Base-by-base conservation (phyloP, 2,888 invertebrate genomes). In the Drosophila ezoana region DNA sequence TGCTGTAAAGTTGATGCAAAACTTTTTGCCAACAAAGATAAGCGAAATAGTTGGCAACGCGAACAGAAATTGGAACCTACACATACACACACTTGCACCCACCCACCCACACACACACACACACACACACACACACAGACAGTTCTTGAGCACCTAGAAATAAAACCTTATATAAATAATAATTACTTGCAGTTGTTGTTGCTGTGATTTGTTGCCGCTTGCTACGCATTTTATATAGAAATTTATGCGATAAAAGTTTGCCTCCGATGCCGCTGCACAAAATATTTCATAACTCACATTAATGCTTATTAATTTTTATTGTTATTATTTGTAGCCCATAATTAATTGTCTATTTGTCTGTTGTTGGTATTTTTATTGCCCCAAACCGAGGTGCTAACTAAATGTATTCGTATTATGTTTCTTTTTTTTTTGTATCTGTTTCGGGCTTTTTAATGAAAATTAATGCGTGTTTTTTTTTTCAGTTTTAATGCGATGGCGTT, bases 271-370 rank as follows among this genome's bases (percentile, higher is more conserved):
- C 79, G 67, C 85, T 63, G 67, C 82, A 81, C 58, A 62, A 52
- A 57, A 73, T 88, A 73, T 83, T 83, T 74, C 83, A 83, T 86
- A 88, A 83, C 72, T 83, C 77, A 88, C 72, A 83, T 88, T 82
- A 83, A 83, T 88, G 83, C 77, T 83, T 86, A 83, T 83, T 83
- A 83, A 83, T 83, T 83, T 82, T 83, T 88, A 83, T 83, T 86
- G 86, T 77, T 70, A 88, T 83, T 87, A 88, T 83, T 88, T 86
- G 88, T 87, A 80, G 83, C 52, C 80, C 72, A 77, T 83, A 86
- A 83, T 83, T 83, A 88, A 83, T 83, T 83, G 88, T 88, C 86
- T 88, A 82, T 83, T 87, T 82, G 69, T 64, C 57, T 77, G 73
- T 60, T 72, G 73, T 63, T 78, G 71, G 38, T 76, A 58, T 74